Evolutionary conservation across 2,888 invertebrate species (phyloP), one percentile per base, ranked within the genome.

Genomic region (Andrena bicolor): DNA sequence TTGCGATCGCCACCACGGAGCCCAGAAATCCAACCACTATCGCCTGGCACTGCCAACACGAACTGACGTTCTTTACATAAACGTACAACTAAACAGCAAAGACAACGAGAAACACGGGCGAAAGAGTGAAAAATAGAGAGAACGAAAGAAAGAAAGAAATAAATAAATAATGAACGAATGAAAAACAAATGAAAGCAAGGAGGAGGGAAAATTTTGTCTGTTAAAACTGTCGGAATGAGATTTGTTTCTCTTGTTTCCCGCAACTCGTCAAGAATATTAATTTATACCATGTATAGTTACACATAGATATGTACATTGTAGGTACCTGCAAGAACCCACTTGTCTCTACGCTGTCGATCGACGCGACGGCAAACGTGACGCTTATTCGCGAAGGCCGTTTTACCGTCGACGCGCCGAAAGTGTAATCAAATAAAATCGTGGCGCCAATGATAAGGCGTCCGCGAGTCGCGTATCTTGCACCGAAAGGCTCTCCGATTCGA

Each of bases 1-100:
- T 96, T 48, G 96, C 94, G 88, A 96, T 95, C 41, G 97, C 96
- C 76, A 96, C 96, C 71, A 96, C 91, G 7, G 97, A 96, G 56
- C 96, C 96, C 85, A 97, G 94, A 92, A 97, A 96, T 63, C 96
- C 97, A 61, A 97, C 96, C 58, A 97, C 96, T 88, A 96, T 96
- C 23, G 97, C 96, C 93, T 96, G 96, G 91, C 96, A 96, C 96
- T 96, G 93, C 53, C 71, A 66, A 81, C 71, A 82, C 66, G 71
- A 75, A 79, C 72, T 66, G 51, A 69, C 63, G 20, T 72, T 71
- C 77, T 78, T 72, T 63, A 72, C 65, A 63, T 60, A 61, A 69
- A 65, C 32, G 35, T 58, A 41, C 23, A 3, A 35, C 56, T 23
- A 41, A 58, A 69, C 35, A 35, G 30, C 41, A 41, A 60, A 23